Conservation (phyloP, 2,797 vertebrate species). For the Chloroceryle inda region DNA sequence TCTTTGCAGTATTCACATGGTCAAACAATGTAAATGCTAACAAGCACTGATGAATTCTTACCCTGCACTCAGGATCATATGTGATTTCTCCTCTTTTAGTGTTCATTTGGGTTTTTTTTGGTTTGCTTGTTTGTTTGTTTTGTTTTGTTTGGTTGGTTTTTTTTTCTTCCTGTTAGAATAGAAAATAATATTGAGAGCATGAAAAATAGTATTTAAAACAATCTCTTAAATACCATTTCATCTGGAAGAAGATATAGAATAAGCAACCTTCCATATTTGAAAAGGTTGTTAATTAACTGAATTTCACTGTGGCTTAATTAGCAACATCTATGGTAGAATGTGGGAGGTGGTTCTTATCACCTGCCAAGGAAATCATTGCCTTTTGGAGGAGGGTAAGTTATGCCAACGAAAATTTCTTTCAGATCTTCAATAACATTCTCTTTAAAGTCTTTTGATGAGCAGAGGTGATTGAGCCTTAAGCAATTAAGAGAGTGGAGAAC, state of each 20-base stretch:
- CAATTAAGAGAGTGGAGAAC: neutral
- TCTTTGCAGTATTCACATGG: neutral
- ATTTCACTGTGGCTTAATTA: conserved; percentile 67
- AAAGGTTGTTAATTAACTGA: conserved; percentile 58
- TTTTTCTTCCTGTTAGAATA: neutral
- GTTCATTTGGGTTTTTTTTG: neutral
- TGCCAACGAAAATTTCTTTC: neutral
- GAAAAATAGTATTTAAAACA: neutral
- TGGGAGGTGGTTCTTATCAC: conserved; percentile 48
- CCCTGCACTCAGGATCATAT: neutral
- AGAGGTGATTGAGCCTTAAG: neutral
- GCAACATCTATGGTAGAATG: neutral
- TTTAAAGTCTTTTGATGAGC: neutral
- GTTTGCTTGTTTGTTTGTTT: neutral
- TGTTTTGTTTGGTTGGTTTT: neutral
- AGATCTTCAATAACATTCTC: neutral
- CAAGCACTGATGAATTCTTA: neutral
- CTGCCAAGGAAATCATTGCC: conserved; percentile 7
- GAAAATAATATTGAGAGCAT: neutral
- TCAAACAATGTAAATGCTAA: neutral
- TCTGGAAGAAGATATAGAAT: conserved; percentile 7
- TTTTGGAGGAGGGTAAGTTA: neutral
- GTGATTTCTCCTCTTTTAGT: neutral
- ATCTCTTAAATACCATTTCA: neutral
- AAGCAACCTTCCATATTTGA: neutral